Conservation (phyloP, 1,140 invertebrate species). For the Teleogryllus occipitalis region DNA sequence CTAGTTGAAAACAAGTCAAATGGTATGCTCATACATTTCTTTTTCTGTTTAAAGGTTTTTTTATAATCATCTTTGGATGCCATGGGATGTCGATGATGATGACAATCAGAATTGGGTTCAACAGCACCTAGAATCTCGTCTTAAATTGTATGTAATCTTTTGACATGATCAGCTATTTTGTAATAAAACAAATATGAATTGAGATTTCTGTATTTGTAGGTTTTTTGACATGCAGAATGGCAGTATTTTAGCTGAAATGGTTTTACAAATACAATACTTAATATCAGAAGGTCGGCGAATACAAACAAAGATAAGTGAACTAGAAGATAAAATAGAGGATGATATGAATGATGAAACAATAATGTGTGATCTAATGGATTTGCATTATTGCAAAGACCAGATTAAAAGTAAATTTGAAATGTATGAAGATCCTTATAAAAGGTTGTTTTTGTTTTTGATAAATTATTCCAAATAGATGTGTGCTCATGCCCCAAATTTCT, state of each 20-base stretch:
- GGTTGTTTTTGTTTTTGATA: not conserved
- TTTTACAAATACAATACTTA: not conserved
- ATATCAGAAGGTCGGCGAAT: not conserved
- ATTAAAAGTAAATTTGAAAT: not conserved
- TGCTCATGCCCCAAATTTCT: too few species aligned
- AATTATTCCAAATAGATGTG: not conserved
- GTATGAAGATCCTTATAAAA: constrained; percentile 1
- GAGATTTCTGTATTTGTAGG: not conserved
- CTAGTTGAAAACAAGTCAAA: too few species aligned
- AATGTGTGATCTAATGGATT: not conserved
- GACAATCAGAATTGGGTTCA: constrained; percentile 45
- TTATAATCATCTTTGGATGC: constrained; percentile 46
- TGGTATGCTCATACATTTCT: constrained; percentile 24
- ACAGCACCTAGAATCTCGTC: constrained; percentile 44
- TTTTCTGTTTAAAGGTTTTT: not conserved
- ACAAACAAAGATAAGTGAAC: not conserved
- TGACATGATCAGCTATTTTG: not conserved
- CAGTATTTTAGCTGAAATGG: not conserved
- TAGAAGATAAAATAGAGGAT: not conserved
- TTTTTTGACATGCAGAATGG: not conserved
- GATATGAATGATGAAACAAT: not conserved
- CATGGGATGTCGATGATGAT: constrained; percentile 54
- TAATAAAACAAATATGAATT: not conserved
- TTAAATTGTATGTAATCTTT: constrained; percentile 38
- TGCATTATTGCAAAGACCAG: not conserved